These are phyloP conservation scores for Minunthozetes semirufus DNA, from an alignment of 2,888 invertebrate species.

Conservation along the genomic window DNA sequence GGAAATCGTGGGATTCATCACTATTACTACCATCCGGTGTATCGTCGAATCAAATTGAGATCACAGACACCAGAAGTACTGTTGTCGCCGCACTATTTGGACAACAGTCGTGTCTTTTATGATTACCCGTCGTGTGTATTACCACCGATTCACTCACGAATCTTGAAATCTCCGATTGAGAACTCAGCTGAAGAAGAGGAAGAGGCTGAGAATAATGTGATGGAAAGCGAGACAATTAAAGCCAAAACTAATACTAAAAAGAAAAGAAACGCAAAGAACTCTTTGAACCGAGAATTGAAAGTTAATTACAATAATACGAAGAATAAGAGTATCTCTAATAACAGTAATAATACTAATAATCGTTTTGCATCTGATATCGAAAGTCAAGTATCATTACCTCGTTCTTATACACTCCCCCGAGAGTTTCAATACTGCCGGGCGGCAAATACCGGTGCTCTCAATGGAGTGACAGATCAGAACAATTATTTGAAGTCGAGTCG, in stretches of 20 bases:
- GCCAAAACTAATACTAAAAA: background rate
- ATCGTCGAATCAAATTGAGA: conserved; percentile 48
- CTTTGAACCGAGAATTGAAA: conserved; percentile 17
- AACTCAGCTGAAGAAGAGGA: conserved; percentile 40
- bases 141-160: conserved; percentile 36
- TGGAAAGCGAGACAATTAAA: conserved; percentile 36
- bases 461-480: background rate
- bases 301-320: background rate
- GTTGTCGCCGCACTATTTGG: conserved; percentile 65
- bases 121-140: conserved; percentile 44
- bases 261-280: conserved; percentile 48
- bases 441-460: conserved; percentile 20
- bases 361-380: conserved; percentile 65
- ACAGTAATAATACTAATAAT: conserved; percentile 44
- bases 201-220: background rate
- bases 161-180: conserved; percentile 12
- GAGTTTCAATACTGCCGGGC: conserved; percentile 69
- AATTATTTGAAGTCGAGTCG: conserved; percentile 4
- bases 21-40: conserved; percentile 38
- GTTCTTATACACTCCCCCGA: conserved; percentile 74
- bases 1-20: conserved; percentile 37
- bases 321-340: too few relatives aligned
- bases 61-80: conserved; percentile 71
- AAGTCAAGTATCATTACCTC: conserved; percentile 67
- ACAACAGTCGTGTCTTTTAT: conserved; percentile 55